Conservation (phyloP, 2,888 invertebrate species). For the Aelia acuminata region DNA sequence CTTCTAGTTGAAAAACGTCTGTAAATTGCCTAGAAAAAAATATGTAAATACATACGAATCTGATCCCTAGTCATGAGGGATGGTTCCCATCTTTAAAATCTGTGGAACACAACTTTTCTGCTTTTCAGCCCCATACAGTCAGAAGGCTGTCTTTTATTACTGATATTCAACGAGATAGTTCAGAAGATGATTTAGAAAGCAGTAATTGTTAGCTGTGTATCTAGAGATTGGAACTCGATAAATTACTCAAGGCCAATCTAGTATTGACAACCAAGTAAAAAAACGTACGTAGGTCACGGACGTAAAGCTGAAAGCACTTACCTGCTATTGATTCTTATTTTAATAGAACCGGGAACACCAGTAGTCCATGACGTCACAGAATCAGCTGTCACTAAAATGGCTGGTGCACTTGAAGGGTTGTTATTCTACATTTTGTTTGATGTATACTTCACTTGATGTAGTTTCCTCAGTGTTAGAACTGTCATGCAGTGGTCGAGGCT, state of each 20-base stretch:
- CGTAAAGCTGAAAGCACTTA: not conserved
- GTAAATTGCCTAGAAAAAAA: too few species aligned
- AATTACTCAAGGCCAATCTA: not conserved
- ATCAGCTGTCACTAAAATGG: constrained; percentile 50
- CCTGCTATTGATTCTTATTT: constrained; percentile 35
- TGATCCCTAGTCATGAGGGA: too few species aligned
- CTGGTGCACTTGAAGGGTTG: constrained; percentile 45
- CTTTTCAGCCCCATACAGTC: too few species aligned
- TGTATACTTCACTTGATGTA: constrained; percentile 14
- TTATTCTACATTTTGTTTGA: constrained; percentile 31
- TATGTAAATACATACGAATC: too few species aligned
- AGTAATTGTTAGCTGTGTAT: constrained; percentile 27
- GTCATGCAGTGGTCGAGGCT: constrained; percentile 47
- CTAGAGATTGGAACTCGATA: not conserved
- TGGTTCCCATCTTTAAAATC: too few species aligned
- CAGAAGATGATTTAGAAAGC: not conserved
- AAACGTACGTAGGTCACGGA: not conserved
- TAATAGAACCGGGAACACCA: constrained; percentile 43
- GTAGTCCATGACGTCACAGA: constrained; percentile 1
- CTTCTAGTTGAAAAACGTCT: too few species aligned
- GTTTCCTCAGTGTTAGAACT: not conserved
- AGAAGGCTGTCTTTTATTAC: not conserved
- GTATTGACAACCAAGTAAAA: not conserved
- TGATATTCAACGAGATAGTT: not conserved
- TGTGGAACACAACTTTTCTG: too few species aligned